Base-by-base conservation (phyloP, 2,888 invertebrate genomes). In the Xestia rhomboidea region DNA sequence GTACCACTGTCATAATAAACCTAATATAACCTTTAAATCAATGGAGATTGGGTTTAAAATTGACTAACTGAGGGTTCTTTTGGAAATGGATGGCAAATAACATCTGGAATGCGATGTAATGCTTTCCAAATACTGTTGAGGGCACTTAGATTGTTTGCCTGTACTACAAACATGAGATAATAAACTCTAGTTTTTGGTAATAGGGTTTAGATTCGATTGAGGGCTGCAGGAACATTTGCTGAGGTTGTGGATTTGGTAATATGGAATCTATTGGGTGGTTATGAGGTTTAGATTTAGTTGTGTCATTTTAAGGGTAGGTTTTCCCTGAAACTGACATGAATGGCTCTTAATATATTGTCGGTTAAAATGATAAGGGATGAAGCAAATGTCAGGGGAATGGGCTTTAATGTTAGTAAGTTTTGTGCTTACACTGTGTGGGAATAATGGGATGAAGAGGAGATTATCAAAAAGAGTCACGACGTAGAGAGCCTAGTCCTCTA, bases 21-120 rank as follows among this genome's bases (percentile, higher is more conserved):
- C 18, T n/a, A 4, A 34, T 34, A 44, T 63, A 71, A 64, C 15
- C 38, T 13, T 70, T 77, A 73, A 15, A 0, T 0, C 34, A 34
- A 68, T 1, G 0, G 0, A 0, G 0, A 8, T 74, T 74, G 15
- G 41, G 63, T 60, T 49, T 8, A 76, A 68, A 76, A 67, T 68
- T 18, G 30, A 30, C 54, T 78, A 80, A 62, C 66, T 49, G 7
- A n/a, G 0, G 46, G 49, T 6, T 78, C 62, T 82, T 46, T 7
- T 30, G 51, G 76, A 62, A 68, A 77, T 86, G 76, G 87, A 60
- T 64, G 76, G 77, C 71, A 87, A 77, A 79, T 89, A 91, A 92
- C 93, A 94, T 93, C 91, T 93, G 93, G 91, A 91, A 90, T 93
- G 91, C 90, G 93, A 90, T 92, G 94, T 95, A 93, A 94, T 94